A percentile compares a stretch with the other conserved stretches of the same genome.
phyloP scores from a whole-genome alignment of 1,140 invertebrate species.

The Diachasmimorpha longicaudata region DNA sequence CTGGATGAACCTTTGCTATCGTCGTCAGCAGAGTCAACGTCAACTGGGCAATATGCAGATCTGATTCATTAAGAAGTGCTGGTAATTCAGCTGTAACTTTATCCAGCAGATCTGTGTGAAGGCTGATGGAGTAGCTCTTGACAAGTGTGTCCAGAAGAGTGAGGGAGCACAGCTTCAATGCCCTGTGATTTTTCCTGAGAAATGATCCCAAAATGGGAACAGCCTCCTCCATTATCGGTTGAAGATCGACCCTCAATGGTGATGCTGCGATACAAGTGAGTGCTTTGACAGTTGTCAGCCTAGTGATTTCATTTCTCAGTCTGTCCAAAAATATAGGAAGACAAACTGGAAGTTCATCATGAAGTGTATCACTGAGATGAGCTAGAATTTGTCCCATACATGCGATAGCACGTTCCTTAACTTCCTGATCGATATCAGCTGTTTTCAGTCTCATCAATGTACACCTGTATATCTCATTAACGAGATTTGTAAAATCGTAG shows the following conservation, averaged over 20 bases:
- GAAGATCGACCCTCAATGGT: conserved; percentile 84
- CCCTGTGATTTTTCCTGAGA: conserved; percentile 95
- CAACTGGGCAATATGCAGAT: conserved; percentile 95
- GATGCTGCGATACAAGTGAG: conserved; percentile 93
- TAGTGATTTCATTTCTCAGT: conserved; percentile 94
- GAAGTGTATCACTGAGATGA: conserved; percentile 83
- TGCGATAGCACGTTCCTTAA: conserved; percentile 96
- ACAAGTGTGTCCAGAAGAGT: conserved; percentile 90
- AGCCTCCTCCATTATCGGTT: conserved; percentile 85
- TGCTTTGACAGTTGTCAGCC: conserved; percentile 95
- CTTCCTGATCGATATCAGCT: conserved; percentile 98
- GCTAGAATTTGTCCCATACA: conserved; percentile 96
- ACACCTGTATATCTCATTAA: conserved; percentile 82
- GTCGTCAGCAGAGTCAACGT: conserved; percentile 79
- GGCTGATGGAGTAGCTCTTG: conserved; percentile 78
- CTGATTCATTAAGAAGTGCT: conserved; percentile 88
- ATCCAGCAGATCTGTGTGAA: conserved; percentile 75
- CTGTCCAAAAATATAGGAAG: conserved; percentile 94
- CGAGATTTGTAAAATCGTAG: conserved; percentile 82
- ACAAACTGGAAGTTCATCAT: conserved; percentile 80
- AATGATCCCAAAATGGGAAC: conserved; percentile 93
- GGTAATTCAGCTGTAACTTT: conserved; percentile 86
- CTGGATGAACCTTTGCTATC: conserved; percentile 75
- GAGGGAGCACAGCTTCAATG: conserved; percentile 90
- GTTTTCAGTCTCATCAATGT: conserved; percentile 86